These are phyloP conservation scores for Ailuropoda melanoleuca DNA, from an alignment of 2,113 vertebrate species.

Conservation along the genomic window DNA sequence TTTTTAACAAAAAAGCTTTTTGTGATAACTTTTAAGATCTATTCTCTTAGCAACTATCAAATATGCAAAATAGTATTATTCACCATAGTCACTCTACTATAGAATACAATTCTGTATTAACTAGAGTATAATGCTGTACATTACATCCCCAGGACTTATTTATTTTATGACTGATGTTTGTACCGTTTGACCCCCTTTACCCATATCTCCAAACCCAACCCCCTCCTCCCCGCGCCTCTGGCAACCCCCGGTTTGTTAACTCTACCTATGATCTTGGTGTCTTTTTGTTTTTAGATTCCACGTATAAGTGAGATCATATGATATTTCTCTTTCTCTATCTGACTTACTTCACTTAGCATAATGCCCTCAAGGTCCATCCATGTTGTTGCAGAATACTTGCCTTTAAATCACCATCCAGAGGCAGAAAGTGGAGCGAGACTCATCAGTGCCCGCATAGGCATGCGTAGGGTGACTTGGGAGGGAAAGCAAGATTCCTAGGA, in stretches of 20 bases:
- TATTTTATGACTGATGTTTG: neutral
- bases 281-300: neutral
- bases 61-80: neutral
- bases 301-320: neutral
- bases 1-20: neutral
- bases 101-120: no score
- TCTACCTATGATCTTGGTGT: neutral
- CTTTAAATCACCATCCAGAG: neutral
- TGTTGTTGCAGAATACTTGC: neutral
- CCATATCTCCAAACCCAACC: neutral
- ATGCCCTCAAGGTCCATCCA: neutral
- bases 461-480: neutral
- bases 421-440: neutral
- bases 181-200: neutral
- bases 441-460: neutral
- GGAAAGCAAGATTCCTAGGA: neutral
- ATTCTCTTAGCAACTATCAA: neutral
- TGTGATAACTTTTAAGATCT: neutral
- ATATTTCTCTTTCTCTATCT: neutral
- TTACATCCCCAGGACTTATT: neutral
- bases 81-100: neutral
- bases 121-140: no score
- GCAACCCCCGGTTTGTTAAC: neutral
- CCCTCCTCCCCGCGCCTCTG: no score
- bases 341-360: neutral